phyloP scores from a whole-genome alignment of 2,888 invertebrate species.

The Meliscaeva auricollis region DNA sequence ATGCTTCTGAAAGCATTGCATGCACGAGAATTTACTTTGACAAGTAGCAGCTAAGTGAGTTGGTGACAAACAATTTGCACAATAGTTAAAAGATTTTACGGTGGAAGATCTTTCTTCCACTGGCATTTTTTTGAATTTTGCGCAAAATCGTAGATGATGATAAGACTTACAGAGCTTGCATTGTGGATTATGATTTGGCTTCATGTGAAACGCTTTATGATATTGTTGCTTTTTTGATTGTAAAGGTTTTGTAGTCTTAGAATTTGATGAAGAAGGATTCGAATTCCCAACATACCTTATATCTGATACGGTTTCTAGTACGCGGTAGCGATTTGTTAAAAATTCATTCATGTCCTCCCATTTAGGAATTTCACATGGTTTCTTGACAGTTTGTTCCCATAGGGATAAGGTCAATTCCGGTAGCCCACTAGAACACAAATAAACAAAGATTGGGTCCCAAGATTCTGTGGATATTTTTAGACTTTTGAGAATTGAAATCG shows the following conservation, averaged over 20 bases:
- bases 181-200: background rate
- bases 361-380: background rate
- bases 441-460: slow-evolving; percentile 18
- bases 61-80: slow-evolving; percentile 23
- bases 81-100: background rate
- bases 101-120: background rate
- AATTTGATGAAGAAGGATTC: background rate
- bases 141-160: slow-evolving; percentile 16
- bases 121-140: slow-evolving; percentile 13
- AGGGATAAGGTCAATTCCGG: slow-evolving; percentile 4
- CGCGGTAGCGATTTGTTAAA: no score
- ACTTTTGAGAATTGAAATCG: background rate
- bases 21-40: slow-evolving; percentile 13
- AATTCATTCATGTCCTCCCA: background rate
- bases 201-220: slow-evolving; percentile 17
- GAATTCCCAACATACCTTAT: no score
- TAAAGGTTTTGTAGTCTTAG: background rate
- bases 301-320: no score
- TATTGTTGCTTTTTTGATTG: background rate
- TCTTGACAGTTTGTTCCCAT: slow-evolving; percentile 26
- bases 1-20: slow-evolving; percentile 12
- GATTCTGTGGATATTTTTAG: background rate
- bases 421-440: slow-evolving; percentile 15
- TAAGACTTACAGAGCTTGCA: slow-evolving; percentile 14
- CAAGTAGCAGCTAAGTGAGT: slow-evolving; percentile 7